These are phyloP conservation scores for Xenopus tropicalis DNA, from an alignment of 2,113 vertebrate species.

Conservation along the genomic window DNA sequence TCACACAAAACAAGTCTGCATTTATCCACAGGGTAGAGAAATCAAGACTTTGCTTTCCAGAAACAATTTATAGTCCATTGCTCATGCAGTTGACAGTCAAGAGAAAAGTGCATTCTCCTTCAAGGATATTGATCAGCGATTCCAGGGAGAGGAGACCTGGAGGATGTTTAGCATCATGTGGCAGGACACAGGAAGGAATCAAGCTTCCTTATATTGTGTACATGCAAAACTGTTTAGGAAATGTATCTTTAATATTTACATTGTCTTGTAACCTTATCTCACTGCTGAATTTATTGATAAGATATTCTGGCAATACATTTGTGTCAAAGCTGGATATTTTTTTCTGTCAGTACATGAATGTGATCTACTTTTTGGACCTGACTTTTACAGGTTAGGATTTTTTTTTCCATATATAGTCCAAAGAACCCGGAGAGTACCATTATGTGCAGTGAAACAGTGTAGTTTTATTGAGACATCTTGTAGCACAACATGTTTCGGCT, in stretches of 20 bases:
- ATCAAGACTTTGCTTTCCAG: slow-evolving; percentile 39
- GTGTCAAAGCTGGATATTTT: too few relatives aligned
- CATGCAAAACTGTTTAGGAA: not conserved
- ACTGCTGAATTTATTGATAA: too few relatives aligned
- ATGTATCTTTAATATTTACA: not conserved
- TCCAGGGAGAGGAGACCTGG: not conserved
- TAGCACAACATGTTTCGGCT: too few relatives aligned
- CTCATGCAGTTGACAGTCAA: slow-evolving; percentile 18
- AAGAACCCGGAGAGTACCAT: too few relatives aligned
- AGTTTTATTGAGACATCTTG: too few relatives aligned
- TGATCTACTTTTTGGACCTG: too few relatives aligned
- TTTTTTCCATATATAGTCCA: too few relatives aligned
- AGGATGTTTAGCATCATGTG: slow-evolving; percentile 7
- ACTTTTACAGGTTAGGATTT: too few relatives aligned
- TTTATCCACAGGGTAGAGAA: slow-evolving; percentile 35
- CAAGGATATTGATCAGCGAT: slow-evolving; percentile 23
- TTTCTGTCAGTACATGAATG: too few relatives aligned
- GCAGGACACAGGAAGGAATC: slow-evolving; percentile 7
- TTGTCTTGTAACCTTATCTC: not conserved
- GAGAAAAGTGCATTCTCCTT: slow-evolving; percentile 18
- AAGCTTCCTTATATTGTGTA: not conserved
- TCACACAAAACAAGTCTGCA: slow-evolving; percentile 21
- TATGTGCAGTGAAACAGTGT: too few relatives aligned
- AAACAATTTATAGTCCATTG: slow-evolving; percentile 35
- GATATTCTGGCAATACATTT: too few relatives aligned